phyloP scores from a whole-genome alignment of 2,113 vertebrate species.

The Nothoprocta perdicaria region DNA sequence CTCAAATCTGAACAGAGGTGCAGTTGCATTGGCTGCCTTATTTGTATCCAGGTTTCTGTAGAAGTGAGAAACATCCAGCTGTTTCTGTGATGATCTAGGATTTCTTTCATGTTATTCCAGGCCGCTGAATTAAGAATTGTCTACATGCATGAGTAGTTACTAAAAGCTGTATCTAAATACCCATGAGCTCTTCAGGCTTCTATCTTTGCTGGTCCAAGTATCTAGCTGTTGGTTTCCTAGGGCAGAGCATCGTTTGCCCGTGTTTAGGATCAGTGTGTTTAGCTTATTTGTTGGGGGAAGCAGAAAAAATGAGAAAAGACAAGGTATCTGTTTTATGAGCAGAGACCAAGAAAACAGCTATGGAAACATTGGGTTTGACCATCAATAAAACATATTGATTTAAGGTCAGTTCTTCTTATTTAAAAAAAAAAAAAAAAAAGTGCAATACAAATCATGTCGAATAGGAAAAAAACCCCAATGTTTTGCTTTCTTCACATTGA shows the following conservation, averaged over 20 bases:
- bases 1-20: not conserved
- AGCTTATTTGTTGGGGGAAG: not conserved
- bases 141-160: fast-evolving
- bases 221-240: not conserved
- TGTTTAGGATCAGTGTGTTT: not conserved
- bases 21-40: not conserved
- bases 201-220: not conserved
- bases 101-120: not conserved
- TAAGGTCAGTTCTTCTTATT: not conserved
- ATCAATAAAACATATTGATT: not conserved
- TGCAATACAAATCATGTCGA: not conserved
- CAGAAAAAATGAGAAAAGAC: not conserved
- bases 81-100: not conserved
- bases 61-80: not conserved
- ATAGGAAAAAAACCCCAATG: not conserved
- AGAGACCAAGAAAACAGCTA: not conserved
- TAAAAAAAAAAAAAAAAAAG: not conserved
- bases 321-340: not conserved
- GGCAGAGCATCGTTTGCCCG: not conserved
- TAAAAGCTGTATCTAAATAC: not conserved
- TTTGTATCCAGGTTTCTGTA: not conserved
- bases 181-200: not conserved
- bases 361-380: not conserved
- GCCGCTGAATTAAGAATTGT: not conserved
- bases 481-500: not conserved